Conservation (phyloP, 2,797 vertebrate genomes). For the Hyperoplus lanceolatus region DNA sequence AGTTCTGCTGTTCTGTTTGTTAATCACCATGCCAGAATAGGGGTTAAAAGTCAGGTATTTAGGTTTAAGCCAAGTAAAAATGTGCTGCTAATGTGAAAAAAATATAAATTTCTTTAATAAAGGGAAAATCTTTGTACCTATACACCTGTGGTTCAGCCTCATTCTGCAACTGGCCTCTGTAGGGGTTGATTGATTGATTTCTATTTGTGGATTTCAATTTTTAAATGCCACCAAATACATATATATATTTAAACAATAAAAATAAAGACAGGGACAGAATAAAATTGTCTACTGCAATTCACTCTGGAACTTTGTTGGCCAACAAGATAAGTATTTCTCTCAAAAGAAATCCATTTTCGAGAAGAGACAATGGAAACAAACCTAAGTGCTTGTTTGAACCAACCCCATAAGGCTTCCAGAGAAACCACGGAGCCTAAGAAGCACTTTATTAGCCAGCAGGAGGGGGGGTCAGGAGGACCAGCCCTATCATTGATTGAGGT, state of each 20-base stretch:
- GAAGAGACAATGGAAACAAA: slow-evolving; percentile 96
- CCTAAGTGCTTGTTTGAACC: slow-evolving; percentile 92
- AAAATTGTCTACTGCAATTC: slow-evolving; percentile 53
- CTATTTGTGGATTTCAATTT: slow-evolving; percentile 36
- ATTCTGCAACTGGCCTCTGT: background rate
- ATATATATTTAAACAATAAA: background rate
- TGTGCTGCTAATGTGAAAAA: slow-evolving; percentile 21
- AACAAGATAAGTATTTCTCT: slow-evolving; percentile 78
- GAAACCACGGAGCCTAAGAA: slow-evolving; percentile 96
- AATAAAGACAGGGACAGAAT: slow-evolving; percentile 25
- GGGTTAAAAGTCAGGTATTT: slow-evolving; percentile 17
- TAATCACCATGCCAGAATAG: background rate
- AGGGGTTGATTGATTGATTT: background rate
- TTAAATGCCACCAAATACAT: slow-evolving; percentile 23
- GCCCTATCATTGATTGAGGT: slow-evolving; percentile 98
- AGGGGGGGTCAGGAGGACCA: slow-evolving; percentile 89
- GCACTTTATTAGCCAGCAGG: slow-evolving; percentile 99
- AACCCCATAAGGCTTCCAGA: slow-evolving; percentile 95
- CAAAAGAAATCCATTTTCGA: slow-evolving; percentile 90
- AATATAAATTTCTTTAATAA: background rate
- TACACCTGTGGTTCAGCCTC: background rate
- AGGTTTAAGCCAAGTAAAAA: background rate
- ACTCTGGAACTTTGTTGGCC: slow-evolving; percentile 74
- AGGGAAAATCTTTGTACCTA: background rate
- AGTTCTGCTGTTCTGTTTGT: slow-evolving; percentile 4